These are phyloP conservation scores for Hephaestus fuliginosus DNA, from an alignment of 2,797 vertebrate genomes.

Conservation along the genomic window DNA sequence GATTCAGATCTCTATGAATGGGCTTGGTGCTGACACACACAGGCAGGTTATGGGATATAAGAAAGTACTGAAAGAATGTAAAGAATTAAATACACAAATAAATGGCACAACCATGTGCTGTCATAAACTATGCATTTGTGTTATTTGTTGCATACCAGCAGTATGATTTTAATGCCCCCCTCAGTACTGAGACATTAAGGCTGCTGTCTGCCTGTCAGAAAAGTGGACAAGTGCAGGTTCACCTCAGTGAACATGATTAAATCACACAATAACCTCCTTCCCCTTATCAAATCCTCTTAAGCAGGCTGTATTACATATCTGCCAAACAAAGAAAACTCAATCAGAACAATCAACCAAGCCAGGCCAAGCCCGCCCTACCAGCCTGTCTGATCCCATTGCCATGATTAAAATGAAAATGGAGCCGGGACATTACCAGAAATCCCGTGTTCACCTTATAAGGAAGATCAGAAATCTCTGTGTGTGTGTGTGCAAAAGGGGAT, in stretches of 20 bases:
- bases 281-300: conserved; percentile 87
- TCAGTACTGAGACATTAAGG: conserved; percentile 41
- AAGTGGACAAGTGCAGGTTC: conserved; percentile 74
- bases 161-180: conserved; percentile 35
- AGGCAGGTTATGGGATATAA: too few relatives aligned
- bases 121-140: not conserved
- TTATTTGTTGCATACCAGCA: conserved; percentile 9
- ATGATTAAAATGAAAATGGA: conserved; percentile 90
- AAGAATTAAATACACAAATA: too few relatives aligned
- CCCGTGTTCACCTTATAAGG: conserved; percentile 84
- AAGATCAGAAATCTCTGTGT: conserved; percentile 68
- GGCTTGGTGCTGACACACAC: too few relatives aligned
- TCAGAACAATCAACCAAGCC: conserved; percentile 86
- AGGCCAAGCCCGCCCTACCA: conserved; percentile 63
- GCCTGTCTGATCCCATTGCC: conserved; percentile 87
- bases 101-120: not conserved
- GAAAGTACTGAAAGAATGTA: too few relatives aligned
- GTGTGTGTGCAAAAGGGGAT: conserved; percentile 38
- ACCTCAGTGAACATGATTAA: conserved; percentile 85
- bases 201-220: conserved; percentile 65
- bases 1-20: too few relatives aligned
- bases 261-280: conserved; percentile 83
- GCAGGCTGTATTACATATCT: conserved; percentile 88
- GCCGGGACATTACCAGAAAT: conserved; percentile 84
- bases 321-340: conserved; percentile 88